Percentiles rank a stretch among this genome's conserved stretches.
Evolutionary conservation across 2,113 vertebrate species (phyloP).

Genomic region (Rhizomys pruinosus): DNA sequence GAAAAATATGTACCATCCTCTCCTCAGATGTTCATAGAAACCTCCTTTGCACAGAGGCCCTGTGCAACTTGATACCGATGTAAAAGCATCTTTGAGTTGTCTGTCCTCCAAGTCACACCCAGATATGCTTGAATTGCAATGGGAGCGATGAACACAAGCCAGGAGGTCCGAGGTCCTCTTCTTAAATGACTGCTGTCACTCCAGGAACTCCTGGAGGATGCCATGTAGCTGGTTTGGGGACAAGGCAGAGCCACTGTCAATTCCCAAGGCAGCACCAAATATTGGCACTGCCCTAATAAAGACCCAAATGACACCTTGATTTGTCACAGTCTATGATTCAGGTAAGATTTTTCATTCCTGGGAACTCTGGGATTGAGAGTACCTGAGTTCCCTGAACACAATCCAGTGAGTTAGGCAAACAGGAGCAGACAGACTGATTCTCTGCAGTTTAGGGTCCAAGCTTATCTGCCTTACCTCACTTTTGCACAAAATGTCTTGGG

Average conservation of each 20-base stretch:
- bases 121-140: slow-evolving; percentile 48
- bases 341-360: slow-evolving; percentile 5
- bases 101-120: slow-evolving; percentile 35
- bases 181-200: slow-evolving; percentile 59
- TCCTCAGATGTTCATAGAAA: slow-evolving; percentile 46
- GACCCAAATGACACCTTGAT: slow-evolving; percentile 26
- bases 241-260: not conserved
- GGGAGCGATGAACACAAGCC: slow-evolving; percentile 49
- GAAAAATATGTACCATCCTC: slow-evolving; percentile 44
- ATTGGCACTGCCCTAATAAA: not conserved
- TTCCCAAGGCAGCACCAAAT: slow-evolving; percentile 7
- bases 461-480: not conserved
- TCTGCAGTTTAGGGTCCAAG: slow-evolving; percentile 27
- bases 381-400: not conserved
- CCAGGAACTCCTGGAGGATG: not conserved
- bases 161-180: slow-evolving; percentile 7
- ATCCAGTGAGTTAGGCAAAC: not conserved
- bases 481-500: slow-evolving; percentile 3
- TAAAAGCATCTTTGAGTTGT: slow-evolving; percentile 59
- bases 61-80: slow-evolving; percentile 55
- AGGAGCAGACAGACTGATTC: not conserved
- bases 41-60: slow-evolving; percentile 44
- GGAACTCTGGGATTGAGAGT: not conserved
- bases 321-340: slow-evolving; percentile 24
- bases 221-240: slow-evolving; percentile 23